Conservation (phyloP, 2,113 vertebrate species). For the Heptranchias perlo region DNA sequence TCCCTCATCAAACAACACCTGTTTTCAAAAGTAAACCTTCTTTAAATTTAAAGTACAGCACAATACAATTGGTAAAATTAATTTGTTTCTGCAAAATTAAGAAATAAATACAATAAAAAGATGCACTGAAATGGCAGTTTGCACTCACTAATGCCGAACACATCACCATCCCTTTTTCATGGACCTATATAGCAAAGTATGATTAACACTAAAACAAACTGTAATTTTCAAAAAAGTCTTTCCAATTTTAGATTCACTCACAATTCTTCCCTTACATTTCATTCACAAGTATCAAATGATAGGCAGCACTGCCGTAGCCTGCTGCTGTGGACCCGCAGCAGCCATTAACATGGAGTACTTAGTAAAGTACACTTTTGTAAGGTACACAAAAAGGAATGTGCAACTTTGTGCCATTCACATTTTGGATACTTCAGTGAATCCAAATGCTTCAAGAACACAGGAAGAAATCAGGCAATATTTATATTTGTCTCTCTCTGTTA, state of each 20-base stretch:
- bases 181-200: background rate
- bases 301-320: background rate
- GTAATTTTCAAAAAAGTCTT: background rate
- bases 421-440: background rate
- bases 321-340: background rate
- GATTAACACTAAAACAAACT: conserved; percentile 14
- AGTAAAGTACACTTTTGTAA: background rate
- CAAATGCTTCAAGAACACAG: background rate
- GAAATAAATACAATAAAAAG: conserved; percentile 22
- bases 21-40: background rate
- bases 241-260: background rate
- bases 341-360: background rate
- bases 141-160: background rate
- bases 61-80: conserved; percentile 13
- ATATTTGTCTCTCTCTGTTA: background rate
- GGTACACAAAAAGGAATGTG: background rate
- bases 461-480: background rate
- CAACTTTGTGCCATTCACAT: background rate
- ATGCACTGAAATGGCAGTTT: background rate
- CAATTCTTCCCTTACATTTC: background rate
- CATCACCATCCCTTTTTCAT: background rate
- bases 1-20: background rate
- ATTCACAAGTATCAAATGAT: background rate
- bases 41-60: background rate
- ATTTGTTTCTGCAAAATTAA: conserved; percentile 30